These are phyloP conservation scores for Erinaceus europaeus DNA, from an alignment of 2,113 vertebrate species.

Conservation along the genomic window DNA sequence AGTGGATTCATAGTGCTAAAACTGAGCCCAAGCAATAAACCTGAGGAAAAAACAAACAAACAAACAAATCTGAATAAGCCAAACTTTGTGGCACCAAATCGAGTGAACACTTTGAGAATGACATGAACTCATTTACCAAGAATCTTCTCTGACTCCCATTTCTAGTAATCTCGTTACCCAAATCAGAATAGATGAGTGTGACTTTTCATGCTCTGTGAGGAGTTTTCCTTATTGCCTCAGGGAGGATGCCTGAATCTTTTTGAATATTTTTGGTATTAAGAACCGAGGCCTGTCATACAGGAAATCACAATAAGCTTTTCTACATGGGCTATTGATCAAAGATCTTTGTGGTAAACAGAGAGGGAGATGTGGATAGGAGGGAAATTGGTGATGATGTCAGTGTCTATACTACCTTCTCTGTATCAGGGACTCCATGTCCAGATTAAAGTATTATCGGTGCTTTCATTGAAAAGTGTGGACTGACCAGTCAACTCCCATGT, in stretches of 20 bases:
- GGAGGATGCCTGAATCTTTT: neutral
- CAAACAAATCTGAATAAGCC: neutral
- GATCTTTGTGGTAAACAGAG: too few species aligned
- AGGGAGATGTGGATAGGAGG: too few species aligned
- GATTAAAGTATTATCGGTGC: neutral
- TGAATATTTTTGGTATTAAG: slow-evolving; percentile 10
- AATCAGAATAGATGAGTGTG: neutral
- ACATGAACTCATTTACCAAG: neutral
- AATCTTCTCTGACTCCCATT: neutral
- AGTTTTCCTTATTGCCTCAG: neutral
- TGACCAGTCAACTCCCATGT: too few species aligned
- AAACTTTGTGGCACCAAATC: neutral
- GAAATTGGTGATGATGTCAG: neutral
- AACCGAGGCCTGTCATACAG: neutral
- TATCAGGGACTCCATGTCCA: neutral
- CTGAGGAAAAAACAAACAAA: too few species aligned
- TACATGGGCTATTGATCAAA: too few species aligned
- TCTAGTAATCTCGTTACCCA: neutral
- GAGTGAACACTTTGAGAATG: neutral
- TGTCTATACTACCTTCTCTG: neutral
- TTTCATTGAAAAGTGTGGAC: too few species aligned
- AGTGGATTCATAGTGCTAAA: too few species aligned
- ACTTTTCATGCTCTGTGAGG: neutral
- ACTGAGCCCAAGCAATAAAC: too few species aligned
- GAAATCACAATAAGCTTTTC: neutral